These are phyloP conservation scores for Myodes glareolus DNA, from an alignment of 2,113 vertebrate genomes.

Conservation along the genomic window DNA sequence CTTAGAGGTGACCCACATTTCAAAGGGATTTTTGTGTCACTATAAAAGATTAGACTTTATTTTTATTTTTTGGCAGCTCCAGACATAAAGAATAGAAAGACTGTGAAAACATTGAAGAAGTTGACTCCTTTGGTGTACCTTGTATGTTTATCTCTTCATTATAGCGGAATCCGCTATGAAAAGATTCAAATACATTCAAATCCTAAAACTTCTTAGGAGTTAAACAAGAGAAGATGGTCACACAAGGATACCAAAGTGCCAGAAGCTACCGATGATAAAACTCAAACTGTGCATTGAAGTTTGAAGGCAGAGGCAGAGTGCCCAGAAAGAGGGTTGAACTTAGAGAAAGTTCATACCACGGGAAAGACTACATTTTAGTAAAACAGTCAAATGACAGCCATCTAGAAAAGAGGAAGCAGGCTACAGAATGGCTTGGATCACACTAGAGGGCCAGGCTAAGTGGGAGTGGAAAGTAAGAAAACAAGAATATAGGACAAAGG, in stretches of 20 bases:
- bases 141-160: background rate
- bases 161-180: background rate
- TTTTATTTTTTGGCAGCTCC: background rate
- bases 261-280: background rate
- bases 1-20: background rate
- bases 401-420: background rate
- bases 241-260: background rate
- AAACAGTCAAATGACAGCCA: background rate
- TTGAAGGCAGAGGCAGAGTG: background rate
- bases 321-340: background rate
- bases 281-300: background rate
- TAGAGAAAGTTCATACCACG: rapidly evolving
- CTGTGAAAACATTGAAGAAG: background rate
- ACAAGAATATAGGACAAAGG: background rate
- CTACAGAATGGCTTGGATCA: background rate
- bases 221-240: background rate
- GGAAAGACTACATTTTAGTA: background rate
- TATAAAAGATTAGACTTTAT: background rate
- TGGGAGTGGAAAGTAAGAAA: background rate
- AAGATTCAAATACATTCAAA: constrained; percentile 26
- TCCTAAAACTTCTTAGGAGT: background rate
- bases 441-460: background rate
- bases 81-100: background rate
- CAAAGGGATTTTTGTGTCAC: background rate
- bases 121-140: background rate